Evolutionary conservation across 1,140 invertebrate species (phyloP).

Genomic region (Dendroctonus valens): DNA sequence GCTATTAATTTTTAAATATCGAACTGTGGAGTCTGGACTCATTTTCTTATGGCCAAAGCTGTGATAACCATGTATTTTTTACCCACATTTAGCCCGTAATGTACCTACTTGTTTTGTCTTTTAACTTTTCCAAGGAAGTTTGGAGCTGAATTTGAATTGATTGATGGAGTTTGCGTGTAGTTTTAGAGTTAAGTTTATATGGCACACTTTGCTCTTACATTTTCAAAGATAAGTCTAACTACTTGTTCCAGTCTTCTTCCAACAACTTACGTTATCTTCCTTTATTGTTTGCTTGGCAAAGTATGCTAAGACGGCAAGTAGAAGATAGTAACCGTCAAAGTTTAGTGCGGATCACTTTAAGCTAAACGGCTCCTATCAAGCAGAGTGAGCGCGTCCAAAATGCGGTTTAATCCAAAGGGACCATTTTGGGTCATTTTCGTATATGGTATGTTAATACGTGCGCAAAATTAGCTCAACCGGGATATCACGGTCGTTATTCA

Average conservation of each 20-base stretch:
- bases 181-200: neutral
- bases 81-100: too few species aligned
- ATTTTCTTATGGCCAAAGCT: too few species aligned
- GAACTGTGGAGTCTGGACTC: neutral
- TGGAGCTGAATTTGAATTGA: too few species aligned
- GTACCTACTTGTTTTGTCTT: too few species aligned
- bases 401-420: constrained; percentile 22
- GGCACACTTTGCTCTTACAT: neutral
- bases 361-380: constrained; percentile 24
- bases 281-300: too few species aligned
- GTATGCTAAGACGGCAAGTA: neutral
- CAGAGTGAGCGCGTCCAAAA: constrained; percentile 16
- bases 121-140: too few species aligned
- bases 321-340: constrained; percentile 9
- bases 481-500: constrained; percentile 27
- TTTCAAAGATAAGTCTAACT: too few species aligned
- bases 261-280: too few species aligned
- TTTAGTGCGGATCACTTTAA: constrained; percentile 22
- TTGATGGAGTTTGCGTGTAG: neutral
- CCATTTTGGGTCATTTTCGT: constrained; percentile 31
- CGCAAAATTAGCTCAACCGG: constrained; percentile 26
- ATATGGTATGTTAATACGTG: constrained; percentile 32
- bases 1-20: neutral
- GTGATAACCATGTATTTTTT: too few species aligned
- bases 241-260: too few species aligned